These are phyloP conservation scores for Scytalopus superciliaris DNA, from an alignment of 2,113 vertebrate species.

Conservation along the genomic window DNA sequence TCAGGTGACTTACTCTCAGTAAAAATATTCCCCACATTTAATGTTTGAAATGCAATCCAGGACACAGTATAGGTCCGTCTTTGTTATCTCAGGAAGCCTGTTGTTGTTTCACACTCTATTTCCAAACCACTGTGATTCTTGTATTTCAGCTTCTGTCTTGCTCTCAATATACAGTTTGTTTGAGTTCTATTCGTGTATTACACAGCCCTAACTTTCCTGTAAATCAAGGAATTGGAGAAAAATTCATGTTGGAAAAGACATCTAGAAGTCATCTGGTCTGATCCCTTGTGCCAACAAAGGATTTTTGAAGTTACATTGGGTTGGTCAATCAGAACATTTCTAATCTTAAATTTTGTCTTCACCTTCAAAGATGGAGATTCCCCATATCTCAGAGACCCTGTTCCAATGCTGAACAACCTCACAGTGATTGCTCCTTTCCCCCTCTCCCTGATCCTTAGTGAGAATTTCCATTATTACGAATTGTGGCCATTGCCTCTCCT, in stretches of 20 bases:
- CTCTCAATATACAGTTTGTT: neutral
- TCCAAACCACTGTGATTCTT: neutral
- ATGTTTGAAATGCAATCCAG: neutral
- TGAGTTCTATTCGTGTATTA: neutral
- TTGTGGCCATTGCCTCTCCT: neutral
- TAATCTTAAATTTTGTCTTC: neutral
- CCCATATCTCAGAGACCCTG: neutral
- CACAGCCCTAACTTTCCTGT: neutral
- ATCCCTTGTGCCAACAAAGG: neutral
- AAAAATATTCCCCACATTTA: neutral
- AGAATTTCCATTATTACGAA: neutral
- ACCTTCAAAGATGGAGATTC: neutral
- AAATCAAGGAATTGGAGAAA: neutral
- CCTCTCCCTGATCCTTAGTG: neutral
- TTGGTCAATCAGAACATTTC: neutral
- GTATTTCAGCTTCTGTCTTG: neutral
- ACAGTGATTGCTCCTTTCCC: neutral
- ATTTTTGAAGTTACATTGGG: neutral
- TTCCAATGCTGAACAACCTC: neutral
- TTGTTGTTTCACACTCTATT: neutral
- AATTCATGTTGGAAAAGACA: neutral
- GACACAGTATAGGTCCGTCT: neutral
- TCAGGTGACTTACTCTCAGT: neutral
- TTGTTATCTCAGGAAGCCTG: neutral
- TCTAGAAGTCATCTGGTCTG: neutral